A percentile compares a stretch with the other conserved stretches of the same genome.
Evolutionary conservation across 1,140 invertebrate species (phyloP).

Genomic region (Sitophilus oryzae): DNA sequence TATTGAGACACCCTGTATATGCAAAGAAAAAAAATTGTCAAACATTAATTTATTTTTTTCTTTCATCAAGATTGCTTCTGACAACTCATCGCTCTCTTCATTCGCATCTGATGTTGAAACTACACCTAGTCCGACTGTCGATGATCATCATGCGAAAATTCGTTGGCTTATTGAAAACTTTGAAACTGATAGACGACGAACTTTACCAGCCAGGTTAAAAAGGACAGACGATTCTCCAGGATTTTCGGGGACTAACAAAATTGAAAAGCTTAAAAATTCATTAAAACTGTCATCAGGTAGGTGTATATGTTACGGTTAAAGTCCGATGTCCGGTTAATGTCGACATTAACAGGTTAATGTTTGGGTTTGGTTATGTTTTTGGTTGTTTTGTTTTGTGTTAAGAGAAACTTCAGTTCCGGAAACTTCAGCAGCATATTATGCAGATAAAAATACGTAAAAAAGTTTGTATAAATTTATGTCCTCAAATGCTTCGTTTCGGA

Average conservation of each 20-base stretch:
- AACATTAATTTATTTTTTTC: slow-evolving; percentile 5
- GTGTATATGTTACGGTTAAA: too few relatives aligned
- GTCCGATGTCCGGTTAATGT: too few relatives aligned
- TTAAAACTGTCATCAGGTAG: not conserved
- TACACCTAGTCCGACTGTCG: slow-evolving; percentile 31
- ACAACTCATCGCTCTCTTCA: slow-evolving; percentile 31
- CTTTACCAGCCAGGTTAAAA: not conserved
- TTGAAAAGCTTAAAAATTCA: not conserved
- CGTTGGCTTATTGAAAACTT: slow-evolving; percentile 35
- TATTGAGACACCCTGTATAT: too few relatives aligned
- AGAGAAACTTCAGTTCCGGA: too few relatives aligned
- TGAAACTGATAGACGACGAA: slow-evolving; percentile 22
- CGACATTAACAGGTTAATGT: too few relatives aligned
- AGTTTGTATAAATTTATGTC: too few relatives aligned
- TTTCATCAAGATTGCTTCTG: slow-evolving; percentile 19
- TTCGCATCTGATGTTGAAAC: slow-evolving; percentile 39
- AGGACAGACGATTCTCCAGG: not conserved
- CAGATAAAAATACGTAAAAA: too few relatives aligned
- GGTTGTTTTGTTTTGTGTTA: too few relatives aligned
- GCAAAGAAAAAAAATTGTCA: too few relatives aligned
- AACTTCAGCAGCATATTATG: too few relatives aligned
- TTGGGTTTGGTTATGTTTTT: too few relatives aligned
- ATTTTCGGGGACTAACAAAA: not conserved
- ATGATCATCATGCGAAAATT: slow-evolving; percentile 32
- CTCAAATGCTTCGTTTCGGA: too few relatives aligned